Conservation (phyloP, 1,140 invertebrate genomes). For the Manduca sexta region DNA sequence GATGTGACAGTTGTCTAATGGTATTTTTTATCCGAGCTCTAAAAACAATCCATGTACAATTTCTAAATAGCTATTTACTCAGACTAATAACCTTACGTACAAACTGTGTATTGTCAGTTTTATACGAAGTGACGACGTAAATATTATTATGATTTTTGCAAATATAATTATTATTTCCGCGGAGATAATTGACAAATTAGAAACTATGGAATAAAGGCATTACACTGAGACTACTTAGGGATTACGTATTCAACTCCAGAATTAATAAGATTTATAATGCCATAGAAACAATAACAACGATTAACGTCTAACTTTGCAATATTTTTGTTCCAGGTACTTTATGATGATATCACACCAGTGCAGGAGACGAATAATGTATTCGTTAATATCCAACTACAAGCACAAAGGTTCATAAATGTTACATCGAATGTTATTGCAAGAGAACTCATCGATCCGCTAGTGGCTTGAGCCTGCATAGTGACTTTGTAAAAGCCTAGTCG, state of each 20-base stretch:
- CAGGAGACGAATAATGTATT: constrained; percentile 30
- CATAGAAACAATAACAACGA: no score
- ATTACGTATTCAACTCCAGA: no score
- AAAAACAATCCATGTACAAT: background rate
- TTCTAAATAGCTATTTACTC: no score
- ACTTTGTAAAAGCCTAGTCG: constrained; percentile 7
- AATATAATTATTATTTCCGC: no score
- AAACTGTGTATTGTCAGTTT: no score
- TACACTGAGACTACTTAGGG: no score
- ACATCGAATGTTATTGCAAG: constrained; percentile 1
- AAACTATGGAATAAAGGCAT: no score
- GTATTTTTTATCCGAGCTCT: constrained; percentile 5
- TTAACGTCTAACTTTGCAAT: background rate
- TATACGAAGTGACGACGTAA: no score
- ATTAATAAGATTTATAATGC: no score
- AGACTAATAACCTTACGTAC: no score
- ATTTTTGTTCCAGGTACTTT: constrained; percentile 49
- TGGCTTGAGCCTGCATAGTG: constrained; percentile 8
- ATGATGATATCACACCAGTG: constrained; percentile 50
- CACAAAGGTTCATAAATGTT: constrained; percentile 46
- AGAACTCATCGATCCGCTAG: background rate
- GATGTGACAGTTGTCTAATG: constrained; percentile 14
- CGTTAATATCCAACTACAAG: constrained; percentile 56
- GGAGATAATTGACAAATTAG: no score
- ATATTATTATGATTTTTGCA: no score